Base-by-base conservation (phyloP, 2,113 vertebrate species). In the Nansenia antarctica region DNA sequence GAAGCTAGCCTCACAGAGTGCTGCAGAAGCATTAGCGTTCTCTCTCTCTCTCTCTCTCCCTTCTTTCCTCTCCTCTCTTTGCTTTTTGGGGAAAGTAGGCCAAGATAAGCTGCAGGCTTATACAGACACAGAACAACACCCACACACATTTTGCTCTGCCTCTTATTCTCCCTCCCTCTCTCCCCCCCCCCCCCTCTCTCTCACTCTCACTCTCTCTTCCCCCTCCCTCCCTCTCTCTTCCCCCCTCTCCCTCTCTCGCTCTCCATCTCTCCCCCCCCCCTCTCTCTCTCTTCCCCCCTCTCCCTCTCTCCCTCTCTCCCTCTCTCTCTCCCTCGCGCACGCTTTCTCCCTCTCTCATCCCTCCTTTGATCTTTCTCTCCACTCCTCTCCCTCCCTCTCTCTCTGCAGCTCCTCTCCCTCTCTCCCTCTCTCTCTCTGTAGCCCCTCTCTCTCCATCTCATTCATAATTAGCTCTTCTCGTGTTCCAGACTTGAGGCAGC, bases 21-120 rank as follows among this genome's bases (percentile, higher is more conserved):
- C 42, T 9, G 54, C 72, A 71, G 37, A 37, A 9, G 35, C 35
- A 9, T 34, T 63, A 15, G 3, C 27, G 14, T 8, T 5, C 54
- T 0, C 24, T 30, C 27, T 22, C 27, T 31, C 54, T 31, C 27
- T 52, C 27, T 58, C 3, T 18, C 47, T 9, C 47, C 8, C 15
- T 18, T 18, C 45, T 5, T 9, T 3, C 47, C 6, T 52, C n/a
- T 47, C 7, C 8, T 52, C 47, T 52, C 47, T 22, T 35, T 63
- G 58, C 65, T 80, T 81, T 85, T 83, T 79, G 65, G 70, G 70
- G 60, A 22, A 88, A 91, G 83, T 92, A 90, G 90, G 88, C 68
- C 91, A 91, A 80, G 78, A 87, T 86, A 79, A 87, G 88, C 90
- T 90, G 72, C 81, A 15, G 91, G 90, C 87, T 88, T 77, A 67